Evolutionary conservation across 2,113 vertebrate species (phyloP), one percentile per base, ranked within the genome.

Genomic region (Pelusios castaneus): DNA sequence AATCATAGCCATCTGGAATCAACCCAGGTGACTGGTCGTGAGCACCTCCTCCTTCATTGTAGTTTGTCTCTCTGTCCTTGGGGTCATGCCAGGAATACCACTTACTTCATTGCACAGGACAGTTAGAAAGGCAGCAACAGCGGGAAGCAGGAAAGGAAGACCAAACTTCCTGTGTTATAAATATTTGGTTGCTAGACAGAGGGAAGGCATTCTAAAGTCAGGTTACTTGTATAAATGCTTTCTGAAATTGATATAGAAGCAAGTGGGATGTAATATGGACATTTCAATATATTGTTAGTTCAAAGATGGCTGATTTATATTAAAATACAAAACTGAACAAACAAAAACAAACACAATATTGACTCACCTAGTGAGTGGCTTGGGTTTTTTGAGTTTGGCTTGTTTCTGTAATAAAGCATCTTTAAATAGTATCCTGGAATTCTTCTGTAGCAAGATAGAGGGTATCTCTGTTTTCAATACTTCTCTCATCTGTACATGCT

Each of bases 11-110:
- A 24, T 80, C 41, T 85, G 22, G 47, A 83, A 89, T 87, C 82
- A 91, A 1, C n/a, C 8, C 75, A 47, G 54, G 78, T 75, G 49
- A 80, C 41, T 49, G 41, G 83, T 78, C 92, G 78, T 70, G 85
- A 84, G 79, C 70, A 58, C 13, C 54, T 90, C 52, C 70, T n/a
- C 89, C 70, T 92, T 89, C 75, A 73, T 85, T 82, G 81, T n/a
- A 63, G 63, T 78, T 54, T 47, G 19, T 22, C 38, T 85, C 67
- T 95, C 83, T 94, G 79, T 47, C 49, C 10, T 76, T 95, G 85
- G 80, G 79, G 17, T 80, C 8, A 5, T 84, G 86, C 89, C 87
- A 92, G 82, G 83, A 93, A n/a, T 81, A 43, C 41, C 63, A 55
- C 82, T 92, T 76, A n/a, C n/a, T 89, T 89, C 49, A 4, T 49